Percentiles rank a stretch among this genome's conserved stretches.
These are phyloP conservation scores for Hapalemur alaotrensis DNA, from an alignment of 2,797 vertebrate genomes.

Conservation along the genomic window DNA sequence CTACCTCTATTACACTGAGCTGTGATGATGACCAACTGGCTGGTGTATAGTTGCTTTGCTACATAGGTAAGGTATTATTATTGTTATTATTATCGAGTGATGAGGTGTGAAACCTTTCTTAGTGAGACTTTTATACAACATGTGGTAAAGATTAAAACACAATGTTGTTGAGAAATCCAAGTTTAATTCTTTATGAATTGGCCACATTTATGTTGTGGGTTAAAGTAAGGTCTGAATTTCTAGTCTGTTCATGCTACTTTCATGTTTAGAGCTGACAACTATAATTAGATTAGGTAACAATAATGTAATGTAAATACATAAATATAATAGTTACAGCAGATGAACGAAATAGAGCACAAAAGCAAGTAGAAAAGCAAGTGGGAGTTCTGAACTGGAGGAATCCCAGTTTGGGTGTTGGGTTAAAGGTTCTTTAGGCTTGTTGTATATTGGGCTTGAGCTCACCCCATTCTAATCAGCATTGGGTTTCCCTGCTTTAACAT, in stretches of 20 bases:
- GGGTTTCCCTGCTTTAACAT: not conserved
- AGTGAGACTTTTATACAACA: not conserved
- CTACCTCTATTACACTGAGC: not conserved
- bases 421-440: not conserved
- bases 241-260: not conserved
- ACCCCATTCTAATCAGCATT: not conserved
- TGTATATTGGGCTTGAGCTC: not conserved
- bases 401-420: not conserved
- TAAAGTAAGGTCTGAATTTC: constrained; percentile 23
- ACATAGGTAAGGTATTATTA: not conserved
- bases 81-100: not conserved
- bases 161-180: not conserved
- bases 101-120: constrained; percentile 17
- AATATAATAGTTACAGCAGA: not conserved
- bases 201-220: not conserved
- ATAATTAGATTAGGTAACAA: constrained; percentile 37
- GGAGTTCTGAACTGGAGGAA: not conserved
- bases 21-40: not conserved
- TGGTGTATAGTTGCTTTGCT: not conserved
- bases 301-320: not conserved
- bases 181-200: constrained; percentile 30
- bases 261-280: not conserved
- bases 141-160: not conserved
- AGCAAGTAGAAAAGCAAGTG: not conserved
- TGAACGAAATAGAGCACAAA: not conserved